phyloP scores from a whole-genome alignment of 2,797 vertebrate species.

The Tragopan temminckii region DNA sequence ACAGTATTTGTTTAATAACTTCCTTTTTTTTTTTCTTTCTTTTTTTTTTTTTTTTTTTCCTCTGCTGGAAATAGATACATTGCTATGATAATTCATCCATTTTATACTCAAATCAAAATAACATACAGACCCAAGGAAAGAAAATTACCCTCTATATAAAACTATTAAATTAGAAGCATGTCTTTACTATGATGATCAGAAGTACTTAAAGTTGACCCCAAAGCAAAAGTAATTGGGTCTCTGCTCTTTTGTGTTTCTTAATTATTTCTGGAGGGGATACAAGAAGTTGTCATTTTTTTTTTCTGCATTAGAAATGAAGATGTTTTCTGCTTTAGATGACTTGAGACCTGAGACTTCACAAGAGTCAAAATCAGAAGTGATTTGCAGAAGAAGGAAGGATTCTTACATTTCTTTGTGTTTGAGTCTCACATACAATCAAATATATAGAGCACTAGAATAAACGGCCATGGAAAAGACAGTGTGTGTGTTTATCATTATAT shows the following conservation, averaged over 20 bases:
- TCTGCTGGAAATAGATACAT: constrained; percentile 27
- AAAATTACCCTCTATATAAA: constrained; percentile 8
- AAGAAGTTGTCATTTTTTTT: constrained; percentile 11
- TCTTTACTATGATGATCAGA: constrained; percentile 33
- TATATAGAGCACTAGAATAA: background rate
- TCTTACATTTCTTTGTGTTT: background rate
- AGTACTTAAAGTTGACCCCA: constrained; percentile 50
- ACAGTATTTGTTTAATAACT: background rate
- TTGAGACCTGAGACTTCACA: background rate
- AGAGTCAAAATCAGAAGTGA: background rate
- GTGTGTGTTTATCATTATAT: background rate
- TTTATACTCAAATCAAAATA: constrained; percentile 18
- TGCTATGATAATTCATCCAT: constrained; percentile 15
- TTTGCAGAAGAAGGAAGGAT: background rate
- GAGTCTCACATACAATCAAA: background rate
- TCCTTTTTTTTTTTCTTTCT: constrained; percentile 31
- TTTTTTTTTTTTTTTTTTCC: constrained; percentile 15
- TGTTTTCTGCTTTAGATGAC: background rate
- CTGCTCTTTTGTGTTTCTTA: background rate
- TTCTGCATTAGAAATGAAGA: constrained; percentile 36
- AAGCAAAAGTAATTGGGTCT: constrained; percentile 32
- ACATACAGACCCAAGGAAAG: background rate
- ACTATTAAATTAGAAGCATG: background rate
- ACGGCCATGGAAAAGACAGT: background rate
- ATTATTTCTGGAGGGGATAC: constrained; percentile 27